Base-by-base conservation (phyloP, 2,797 vertebrate species). In the Gallinago stenura region DNA sequence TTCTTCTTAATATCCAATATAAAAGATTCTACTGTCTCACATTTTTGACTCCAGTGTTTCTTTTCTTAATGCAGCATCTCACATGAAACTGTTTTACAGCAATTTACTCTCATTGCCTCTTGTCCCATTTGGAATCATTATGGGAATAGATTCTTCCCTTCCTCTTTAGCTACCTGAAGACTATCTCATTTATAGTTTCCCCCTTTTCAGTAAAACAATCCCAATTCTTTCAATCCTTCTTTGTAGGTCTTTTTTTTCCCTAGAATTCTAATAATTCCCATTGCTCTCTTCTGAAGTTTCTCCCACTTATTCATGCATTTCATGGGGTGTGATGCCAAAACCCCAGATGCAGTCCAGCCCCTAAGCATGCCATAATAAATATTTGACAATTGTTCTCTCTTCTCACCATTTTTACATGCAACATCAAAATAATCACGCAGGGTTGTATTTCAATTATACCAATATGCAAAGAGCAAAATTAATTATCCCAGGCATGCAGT, bases 401-500 rank as follows among this genome's bases (percentile, higher is more conserved):
- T 41, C 41, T 43, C n/a, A 81, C 18, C 31, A 21, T 22, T 70
- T 82, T 61, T 45, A 69, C 11, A 21, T 9, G 21, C 37, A 80
- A 62, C 24, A 12, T 56, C 62, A 65, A 70, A 75, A 79, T 18
- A 66, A 28, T 37, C 31, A 79, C 1, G 1, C 0, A 0, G 18
- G 24, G 12, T 20, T 86, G 21, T 43, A 50, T 35, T 71, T 87
- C 33, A 71, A 39, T 21, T 68, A 54, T 4, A 50, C 19, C 24
- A 39, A 64, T 20, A 79, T 19, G 21, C 33, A 66, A 86, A 57
- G 21, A 75, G 28, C 17, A 90, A 90, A 87, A 46, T 7, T 26
- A 45, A 76, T 69, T 58, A 80, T 46, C n/a, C 48, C 22, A 60
- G 22, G 12, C 24, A 50, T 10, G 17, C 53, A 82, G 16, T 20